Base-by-base conservation (phyloP, 2,113 vertebrate species). In the Hipposideros armiger region DNA sequence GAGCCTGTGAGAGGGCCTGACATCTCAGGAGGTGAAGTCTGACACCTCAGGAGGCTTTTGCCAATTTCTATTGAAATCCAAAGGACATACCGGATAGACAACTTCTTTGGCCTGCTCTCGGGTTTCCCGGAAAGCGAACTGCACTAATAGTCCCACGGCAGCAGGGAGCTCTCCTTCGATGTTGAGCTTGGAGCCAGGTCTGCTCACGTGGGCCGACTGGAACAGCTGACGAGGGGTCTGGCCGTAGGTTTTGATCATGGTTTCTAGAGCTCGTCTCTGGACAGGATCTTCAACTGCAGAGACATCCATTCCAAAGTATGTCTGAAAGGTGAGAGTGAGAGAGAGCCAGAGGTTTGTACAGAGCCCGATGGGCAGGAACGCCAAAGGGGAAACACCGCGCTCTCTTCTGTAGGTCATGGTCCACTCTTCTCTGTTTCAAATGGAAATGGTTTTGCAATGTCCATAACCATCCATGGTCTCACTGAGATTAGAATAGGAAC, bases 181-280 rank as follows among this genome's bases (percentile, higher is more conserved):
- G 85, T 98, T 97, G 91, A 99, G 99, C 85, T 98, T 99, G 92
- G 99, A 98, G 32, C 99, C 99, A 3, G 99, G 98, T 82, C 99
- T 98, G 98, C 98, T 99, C 54, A 99, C 95, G 11, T 99, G 99
- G 17, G 99, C 98, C 13, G 99, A 87, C 45, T 98, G 99, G 98
- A 99, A 99, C 67, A 99, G 98, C 98, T 99, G 99, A 4, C 99
- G 98, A 70, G 99, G 99, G 0, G 99, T 99, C 97, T 99, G 99
- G 56, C 99, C 99, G 0, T 99, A 99, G 0, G 99, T 99, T 98
- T 99, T 99, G 95, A 99, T 99, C 99, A 99, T 99, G 36, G 99
- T 99, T 98, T 99, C 99, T 73, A 99, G 98, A 5, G 99, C 99
- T 69, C 99, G 99, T 74, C 99, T 99, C 98, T 99, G 99, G 78